phyloP scores from a whole-genome alignment of 1,140 invertebrate species.

The Hylaeus volcanicus region DNA sequence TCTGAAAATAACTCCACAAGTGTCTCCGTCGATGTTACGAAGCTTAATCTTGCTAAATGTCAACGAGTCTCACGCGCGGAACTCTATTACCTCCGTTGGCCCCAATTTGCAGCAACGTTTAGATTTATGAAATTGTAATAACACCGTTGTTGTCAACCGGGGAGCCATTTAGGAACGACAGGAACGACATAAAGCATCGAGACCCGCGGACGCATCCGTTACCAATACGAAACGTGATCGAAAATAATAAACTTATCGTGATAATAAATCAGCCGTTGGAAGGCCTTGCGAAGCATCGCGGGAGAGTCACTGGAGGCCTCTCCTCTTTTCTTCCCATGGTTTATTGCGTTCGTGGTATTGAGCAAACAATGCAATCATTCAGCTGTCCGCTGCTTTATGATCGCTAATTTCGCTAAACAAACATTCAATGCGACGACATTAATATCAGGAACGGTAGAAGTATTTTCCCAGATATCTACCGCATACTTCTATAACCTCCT shows the following conservation, averaged over 20 bases:
- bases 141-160: background rate
- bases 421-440: too few relatives aligned
- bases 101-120: constrained; percentile 13
- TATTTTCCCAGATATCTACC: too few relatives aligned
- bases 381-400: background rate
- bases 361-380: background rate
- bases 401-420: too few relatives aligned
- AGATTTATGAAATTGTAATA: constrained; percentile 14
- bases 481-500: too few relatives aligned
- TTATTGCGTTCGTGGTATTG: background rate
- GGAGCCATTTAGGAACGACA: background rate
- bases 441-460: too few relatives aligned
- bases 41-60: constrained; percentile 12
- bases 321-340: constrained; percentile 5
- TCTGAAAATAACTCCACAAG: background rate
- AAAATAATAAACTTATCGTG: constrained; percentile 58
- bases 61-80: background rate
- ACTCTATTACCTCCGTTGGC: background rate
- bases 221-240: constrained; percentile 31
- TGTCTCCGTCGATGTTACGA: constrained; percentile 1
- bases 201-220: constrained; percentile 4
- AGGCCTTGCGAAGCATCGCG: background rate
- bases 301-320: background rate
- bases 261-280: constrained; percentile 19
- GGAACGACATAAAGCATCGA: background rate